Evolutionary conservation across 1,140 invertebrate species (phyloP).

Genomic region (Meloidogyne exigua): DNA sequence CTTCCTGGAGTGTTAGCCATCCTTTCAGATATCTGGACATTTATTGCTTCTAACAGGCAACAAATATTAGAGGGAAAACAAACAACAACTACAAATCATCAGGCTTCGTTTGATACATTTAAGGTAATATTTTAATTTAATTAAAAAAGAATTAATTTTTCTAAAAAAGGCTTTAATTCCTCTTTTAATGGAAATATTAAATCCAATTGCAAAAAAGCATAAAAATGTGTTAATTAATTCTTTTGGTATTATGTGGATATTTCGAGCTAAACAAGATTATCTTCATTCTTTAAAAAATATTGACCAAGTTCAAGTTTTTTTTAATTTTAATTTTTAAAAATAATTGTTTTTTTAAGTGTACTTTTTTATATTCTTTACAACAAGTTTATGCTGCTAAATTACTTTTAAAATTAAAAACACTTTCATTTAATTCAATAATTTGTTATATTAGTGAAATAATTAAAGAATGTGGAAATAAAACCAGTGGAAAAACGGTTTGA

Average conservation of each 20-base stretch:
- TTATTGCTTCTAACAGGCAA: slow-evolving; percentile 23
- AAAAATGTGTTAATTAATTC: slow-evolving; percentile 79
- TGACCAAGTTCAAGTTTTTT: slow-evolving; percentile 23
- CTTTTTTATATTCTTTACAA: slow-evolving; percentile 50
- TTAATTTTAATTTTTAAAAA: slow-evolving; percentile 11
- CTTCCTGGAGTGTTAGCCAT: slow-evolving; percentile 47
- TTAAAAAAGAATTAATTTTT: slow-evolving; percentile 12
- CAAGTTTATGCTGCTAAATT: slow-evolving; percentile 56
- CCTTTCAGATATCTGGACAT: slow-evolving; percentile 45
- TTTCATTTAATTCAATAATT: slow-evolving; percentile 82
- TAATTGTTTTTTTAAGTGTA: slow-evolving; percentile 41
- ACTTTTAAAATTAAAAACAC: slow-evolving; percentile 71
- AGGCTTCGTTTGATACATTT: background rate
- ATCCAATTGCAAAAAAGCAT: slow-evolving; percentile 82
- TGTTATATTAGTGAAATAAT: slow-evolving; percentile 79
- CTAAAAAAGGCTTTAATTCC: slow-evolving; percentile 58
- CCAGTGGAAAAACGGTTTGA: slow-evolving; percentile 23
- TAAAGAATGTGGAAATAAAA: slow-evolving; percentile 73
- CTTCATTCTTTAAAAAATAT: slow-evolving; percentile 28
- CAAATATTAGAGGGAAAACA: background rate
- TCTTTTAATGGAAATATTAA: slow-evolving; percentile 79
- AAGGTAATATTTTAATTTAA: slow-evolving; percentile 9
- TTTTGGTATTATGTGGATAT: slow-evolving; percentile 82
- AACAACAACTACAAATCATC: background rate
- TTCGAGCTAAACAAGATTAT: slow-evolving; percentile 24